Conservation (phyloP, 2,113 vertebrate genomes). For the Rousettus leschenaultii region DNA sequence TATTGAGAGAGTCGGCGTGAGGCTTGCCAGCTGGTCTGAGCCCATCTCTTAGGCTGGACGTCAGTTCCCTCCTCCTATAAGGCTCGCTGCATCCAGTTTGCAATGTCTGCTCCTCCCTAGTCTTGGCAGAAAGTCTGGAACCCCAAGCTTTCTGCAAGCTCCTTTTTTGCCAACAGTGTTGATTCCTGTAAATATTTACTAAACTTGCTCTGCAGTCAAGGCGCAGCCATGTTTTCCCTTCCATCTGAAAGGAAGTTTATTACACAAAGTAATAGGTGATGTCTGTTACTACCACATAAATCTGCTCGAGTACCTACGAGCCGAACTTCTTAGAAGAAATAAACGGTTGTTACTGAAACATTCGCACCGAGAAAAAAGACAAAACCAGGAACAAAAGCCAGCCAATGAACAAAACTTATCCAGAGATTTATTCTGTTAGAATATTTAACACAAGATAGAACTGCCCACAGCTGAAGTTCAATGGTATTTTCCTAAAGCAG, state of each 20-base stretch:
- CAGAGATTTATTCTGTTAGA: constrained; percentile 47
- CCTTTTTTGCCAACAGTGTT: background rate
- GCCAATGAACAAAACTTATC: background rate
- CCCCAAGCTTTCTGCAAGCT: constrained; percentile 24
- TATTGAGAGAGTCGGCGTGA: background rate
- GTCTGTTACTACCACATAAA: constrained; percentile 57
- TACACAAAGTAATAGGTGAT: constrained; percentile 62
- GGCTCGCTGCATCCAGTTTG: background rate
- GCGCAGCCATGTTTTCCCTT: constrained; percentile 25
- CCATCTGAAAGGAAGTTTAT: constrained; percentile 61
- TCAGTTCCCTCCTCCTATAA: background rate
- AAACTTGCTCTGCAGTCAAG: constrained; percentile 31
- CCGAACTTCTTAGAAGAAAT: constrained; percentile 33
- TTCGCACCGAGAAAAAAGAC: constrained; percentile 30
- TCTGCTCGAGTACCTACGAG: constrained; percentile 40
- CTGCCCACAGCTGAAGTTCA: constrained; percentile 35
- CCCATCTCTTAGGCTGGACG: background rate
- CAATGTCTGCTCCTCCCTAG: background rate
- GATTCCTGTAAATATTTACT: constrained; percentile 29
- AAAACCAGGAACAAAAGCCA: constrained; percentile 27
- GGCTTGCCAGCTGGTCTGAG: background rate
- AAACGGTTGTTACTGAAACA: constrained; percentile 38
- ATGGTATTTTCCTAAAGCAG: constrained; percentile 38
- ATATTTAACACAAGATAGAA: constrained; percentile 52
- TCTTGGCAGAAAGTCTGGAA: background rate